Evolutionary conservation across 2,888 invertebrate genomes (phyloP).

Genomic region (Automeris io): DNA sequence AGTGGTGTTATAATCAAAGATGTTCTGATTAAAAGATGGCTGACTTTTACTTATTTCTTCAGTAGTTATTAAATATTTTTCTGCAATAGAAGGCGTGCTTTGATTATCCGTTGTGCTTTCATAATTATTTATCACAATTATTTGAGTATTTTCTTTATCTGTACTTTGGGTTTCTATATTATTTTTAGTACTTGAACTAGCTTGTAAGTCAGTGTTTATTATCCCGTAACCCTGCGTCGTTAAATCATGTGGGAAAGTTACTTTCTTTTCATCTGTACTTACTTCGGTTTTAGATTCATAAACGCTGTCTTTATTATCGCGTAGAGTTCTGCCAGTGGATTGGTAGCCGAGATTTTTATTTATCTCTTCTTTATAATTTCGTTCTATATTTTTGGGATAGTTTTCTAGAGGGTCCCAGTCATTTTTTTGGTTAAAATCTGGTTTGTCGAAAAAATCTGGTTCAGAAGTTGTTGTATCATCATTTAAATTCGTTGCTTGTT

Average conservation of each 20-base stretch:
- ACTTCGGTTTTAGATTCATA: slow-evolving; percentile 1
- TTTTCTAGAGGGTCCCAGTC: slow-evolving; percentile 40
- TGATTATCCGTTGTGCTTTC: background rate
- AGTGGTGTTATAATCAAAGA: background rate
- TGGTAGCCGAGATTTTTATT: slow-evolving; percentile 16
- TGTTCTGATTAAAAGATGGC: background rate
- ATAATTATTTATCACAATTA: too few relatives aligned
- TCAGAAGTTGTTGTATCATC: slow-evolving; percentile 13
- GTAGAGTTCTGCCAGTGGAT: slow-evolving; percentile 1
- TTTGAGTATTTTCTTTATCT: too few relatives aligned
- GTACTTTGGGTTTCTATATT: background rate
- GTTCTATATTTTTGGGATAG: slow-evolving; percentile 36
- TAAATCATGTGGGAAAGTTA: background rate
- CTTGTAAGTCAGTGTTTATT: background rate
- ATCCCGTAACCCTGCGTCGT: background rate
- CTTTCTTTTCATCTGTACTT: slow-evolving; percentile 2
- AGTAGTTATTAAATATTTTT: background rate
- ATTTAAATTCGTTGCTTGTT: slow-evolving; percentile 16
- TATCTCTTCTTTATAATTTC: slow-evolving; percentile 38
- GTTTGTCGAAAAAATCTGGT: slow-evolving; percentile 1
- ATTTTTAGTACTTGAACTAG: background rate
- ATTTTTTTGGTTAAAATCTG: slow-evolving; percentile 34
- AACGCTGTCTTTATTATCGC: slow-evolving; percentile 13
- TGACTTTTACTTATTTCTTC: background rate
- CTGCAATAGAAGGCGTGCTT: background rate